A percentile compares a stretch with the other conserved stretches of the same genome.
phyloP scores from a whole-genome alignment of 2,797 vertebrate genomes.

The Peromyscus nudipes region DNA sequence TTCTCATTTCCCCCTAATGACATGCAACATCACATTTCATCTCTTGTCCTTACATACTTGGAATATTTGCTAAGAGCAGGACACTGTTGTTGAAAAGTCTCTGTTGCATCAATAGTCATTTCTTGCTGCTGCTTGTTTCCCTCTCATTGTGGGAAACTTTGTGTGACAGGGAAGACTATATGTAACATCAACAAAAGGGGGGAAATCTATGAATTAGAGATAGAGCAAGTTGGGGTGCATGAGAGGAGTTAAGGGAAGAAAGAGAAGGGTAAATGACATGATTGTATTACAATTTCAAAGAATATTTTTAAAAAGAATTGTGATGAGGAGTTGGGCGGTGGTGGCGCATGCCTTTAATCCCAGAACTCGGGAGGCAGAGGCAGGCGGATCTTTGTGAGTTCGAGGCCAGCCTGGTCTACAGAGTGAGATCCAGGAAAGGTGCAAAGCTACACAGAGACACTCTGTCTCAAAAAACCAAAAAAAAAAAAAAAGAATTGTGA shows the following conservation, averaged over 20 bases:
- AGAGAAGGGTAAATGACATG: no score
- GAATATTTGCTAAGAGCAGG: neutral
- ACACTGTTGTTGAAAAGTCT: neutral
- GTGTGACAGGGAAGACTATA: neutral
- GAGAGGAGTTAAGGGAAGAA: neutral
- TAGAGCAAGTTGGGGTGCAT: neutral
- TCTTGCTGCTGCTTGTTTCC: neutral
- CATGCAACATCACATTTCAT: conserved; percentile 32
- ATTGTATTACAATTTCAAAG: neutral
- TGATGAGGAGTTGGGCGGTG: no score
- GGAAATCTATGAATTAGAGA: neutral
- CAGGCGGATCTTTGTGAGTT: no score
- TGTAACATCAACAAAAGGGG: neutral
- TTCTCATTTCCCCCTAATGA: conserved; percentile 35
- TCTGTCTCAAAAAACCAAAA: no score
- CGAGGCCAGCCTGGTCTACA: no score
- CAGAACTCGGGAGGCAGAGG: no score
- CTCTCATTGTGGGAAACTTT: neutral
- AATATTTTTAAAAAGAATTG: neutral
- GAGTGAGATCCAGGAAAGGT: no score
- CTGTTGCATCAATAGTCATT: neutral
- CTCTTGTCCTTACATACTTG: neutral
- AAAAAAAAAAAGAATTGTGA: no score
- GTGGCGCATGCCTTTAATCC: no score
- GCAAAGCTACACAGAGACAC: no score